Percentiles rank a stretch among this genome's conserved stretches.
Conservation (phyloP, 37 sponge, comb jelly and placozoan species). For the Chondrosia reniformis region DNA sequence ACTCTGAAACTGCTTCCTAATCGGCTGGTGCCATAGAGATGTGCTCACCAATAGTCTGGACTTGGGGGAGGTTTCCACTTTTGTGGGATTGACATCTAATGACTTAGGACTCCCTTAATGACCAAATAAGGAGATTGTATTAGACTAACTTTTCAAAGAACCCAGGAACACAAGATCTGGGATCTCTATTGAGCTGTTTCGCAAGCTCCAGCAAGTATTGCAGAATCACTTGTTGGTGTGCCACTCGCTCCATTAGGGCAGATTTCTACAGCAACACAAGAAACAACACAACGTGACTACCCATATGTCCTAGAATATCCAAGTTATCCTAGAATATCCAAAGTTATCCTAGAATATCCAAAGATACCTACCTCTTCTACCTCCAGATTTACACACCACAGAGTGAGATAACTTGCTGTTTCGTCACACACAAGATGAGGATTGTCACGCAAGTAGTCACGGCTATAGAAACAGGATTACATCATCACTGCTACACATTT, state of each 20-base stretch:
- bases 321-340: background rate
- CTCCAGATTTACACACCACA: slow-evolving; percentile 94
- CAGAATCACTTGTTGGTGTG: slow-evolving; percentile 95
- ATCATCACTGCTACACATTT: background rate
- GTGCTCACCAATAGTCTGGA: too few relatives aligned
- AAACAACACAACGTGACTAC: background rate
- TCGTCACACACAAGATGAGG: slow-evolving; percentile 82
- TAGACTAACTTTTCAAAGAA: slow-evolving; percentile 76
- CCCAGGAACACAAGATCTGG: slow-evolving; percentile 79
- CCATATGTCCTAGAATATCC: background rate
- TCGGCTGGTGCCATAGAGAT: too few relatives aligned
- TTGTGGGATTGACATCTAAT: too few relatives aligned
- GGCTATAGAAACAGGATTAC: slow-evolving; percentile 34
- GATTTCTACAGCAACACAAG: slow-evolving; percentile 48
- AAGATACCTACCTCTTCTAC: slow-evolving; percentile 62
- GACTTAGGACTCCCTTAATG: too few relatives aligned
- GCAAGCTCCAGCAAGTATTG: slow-evolving; percentile 97
- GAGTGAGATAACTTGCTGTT: slow-evolving; percentile 87
- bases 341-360: background rate
- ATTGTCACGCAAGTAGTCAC: slow-evolving; percentile 77
- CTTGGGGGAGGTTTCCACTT: too few relatives aligned
- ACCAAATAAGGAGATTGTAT: background rate
- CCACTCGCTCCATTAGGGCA: slow-evolving; percentile 88
- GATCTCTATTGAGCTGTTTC: slow-evolving; percentile 79
- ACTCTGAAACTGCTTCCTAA: too few relatives aligned